A percentile compares a stretch with the other conserved stretches of the same genome.
These are phyloP conservation scores for Tenthredo scrophulariae DNA, from an alignment of 2,888 invertebrate genomes.

Conservation along the genomic window DNA sequence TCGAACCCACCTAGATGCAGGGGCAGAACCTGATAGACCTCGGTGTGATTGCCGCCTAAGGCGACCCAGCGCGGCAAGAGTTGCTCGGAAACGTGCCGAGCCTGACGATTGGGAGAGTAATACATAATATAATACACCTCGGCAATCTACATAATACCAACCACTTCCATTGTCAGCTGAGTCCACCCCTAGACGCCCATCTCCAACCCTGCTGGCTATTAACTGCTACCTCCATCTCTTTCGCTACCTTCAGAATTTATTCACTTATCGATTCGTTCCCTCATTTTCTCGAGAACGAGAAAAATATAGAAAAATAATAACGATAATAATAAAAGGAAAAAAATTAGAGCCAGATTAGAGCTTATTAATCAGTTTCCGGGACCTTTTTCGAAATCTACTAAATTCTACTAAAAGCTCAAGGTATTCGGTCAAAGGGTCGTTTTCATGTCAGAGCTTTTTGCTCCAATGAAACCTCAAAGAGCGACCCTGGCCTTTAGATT, in stretches of 20 bases:
- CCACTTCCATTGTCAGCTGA: constrained; percentile 39
- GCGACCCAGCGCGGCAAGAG: constrained; percentile 35
- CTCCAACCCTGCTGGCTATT: constrained; percentile 53
- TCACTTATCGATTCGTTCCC: neutral
- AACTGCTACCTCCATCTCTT: neutral
- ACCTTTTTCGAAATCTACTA: neutral
- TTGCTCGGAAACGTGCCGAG: constrained; percentile 54
- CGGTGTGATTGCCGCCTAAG: constrained; percentile 52
- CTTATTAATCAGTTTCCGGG: neutral
- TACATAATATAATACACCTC: constrained; percentile 55
- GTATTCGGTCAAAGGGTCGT: neutral
- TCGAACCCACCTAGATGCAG: constrained; percentile 13
- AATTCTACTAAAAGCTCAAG: neutral
- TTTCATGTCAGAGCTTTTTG: neutral
- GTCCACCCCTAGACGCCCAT: constrained; percentile 21
- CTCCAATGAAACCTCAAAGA: neutral
- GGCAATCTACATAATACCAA: constrained; percentile 54
- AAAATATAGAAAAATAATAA: neutral
- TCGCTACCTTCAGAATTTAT: neutral
- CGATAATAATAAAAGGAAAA: neutral
- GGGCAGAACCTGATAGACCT: constrained; percentile 24
- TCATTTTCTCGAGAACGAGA: neutral
- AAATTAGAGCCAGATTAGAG: neutral
- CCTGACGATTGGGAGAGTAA: constrained; percentile 52
- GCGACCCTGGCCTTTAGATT: neutral